These are phyloP conservation scores for Imbricaverruca yamaguchii DNA, from an alignment of 2,888 invertebrate genomes.

Conservation along the genomic window DNA sequence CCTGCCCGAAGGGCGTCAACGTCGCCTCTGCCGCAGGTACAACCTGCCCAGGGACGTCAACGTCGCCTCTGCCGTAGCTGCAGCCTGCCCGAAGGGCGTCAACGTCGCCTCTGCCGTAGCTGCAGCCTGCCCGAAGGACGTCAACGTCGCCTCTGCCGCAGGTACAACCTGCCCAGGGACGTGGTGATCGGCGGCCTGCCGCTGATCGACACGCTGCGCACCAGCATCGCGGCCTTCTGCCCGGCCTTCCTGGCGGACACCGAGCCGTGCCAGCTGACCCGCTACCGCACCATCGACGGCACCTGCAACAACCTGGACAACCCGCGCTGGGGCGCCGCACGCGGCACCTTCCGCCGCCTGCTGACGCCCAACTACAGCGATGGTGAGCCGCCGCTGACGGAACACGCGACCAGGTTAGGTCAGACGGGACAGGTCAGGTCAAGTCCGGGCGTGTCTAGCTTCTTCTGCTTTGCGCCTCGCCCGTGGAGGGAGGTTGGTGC, in stretches of 20 bases:
- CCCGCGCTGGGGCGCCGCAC: constrained; percentile 43
- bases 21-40: too few relatives aligned
- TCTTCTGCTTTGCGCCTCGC: too few relatives aligned
- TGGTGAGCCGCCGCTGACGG: constrained; percentile 31
- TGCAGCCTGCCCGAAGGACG: too few relatives aligned
- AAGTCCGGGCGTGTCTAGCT: too few relatives aligned
- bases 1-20: too few relatives aligned
- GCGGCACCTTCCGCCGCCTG: constrained; percentile 36
- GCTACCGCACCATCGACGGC: constrained; percentile 41
- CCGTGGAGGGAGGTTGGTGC: too few relatives aligned
- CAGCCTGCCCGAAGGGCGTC: too few relatives aligned
- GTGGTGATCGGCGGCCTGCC: constrained; percentile 41
- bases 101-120: too few relatives aligned
- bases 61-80: too few relatives aligned
- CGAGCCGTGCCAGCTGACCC: constrained; percentile 36
- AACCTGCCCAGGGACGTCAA: too few relatives aligned
- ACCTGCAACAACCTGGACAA: constrained; percentile 45
- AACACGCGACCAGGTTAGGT: too few relatives aligned
- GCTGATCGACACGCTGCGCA: constrained; percentile 40
- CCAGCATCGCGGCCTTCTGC: constrained; percentile 40
- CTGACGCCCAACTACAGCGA: constrained; percentile 39
- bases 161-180: constrained; percentile 39
- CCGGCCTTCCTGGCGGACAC: constrained; percentile 39
- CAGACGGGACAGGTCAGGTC: too few relatives aligned
- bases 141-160: constrained; percentile 28